A percentile compares a stretch with the other conserved stretches of the same genome.
Evolutionary conservation across 2,113 vertebrate genomes (phyloP).

Genomic region (Prochilodus magdalenae): DNA sequence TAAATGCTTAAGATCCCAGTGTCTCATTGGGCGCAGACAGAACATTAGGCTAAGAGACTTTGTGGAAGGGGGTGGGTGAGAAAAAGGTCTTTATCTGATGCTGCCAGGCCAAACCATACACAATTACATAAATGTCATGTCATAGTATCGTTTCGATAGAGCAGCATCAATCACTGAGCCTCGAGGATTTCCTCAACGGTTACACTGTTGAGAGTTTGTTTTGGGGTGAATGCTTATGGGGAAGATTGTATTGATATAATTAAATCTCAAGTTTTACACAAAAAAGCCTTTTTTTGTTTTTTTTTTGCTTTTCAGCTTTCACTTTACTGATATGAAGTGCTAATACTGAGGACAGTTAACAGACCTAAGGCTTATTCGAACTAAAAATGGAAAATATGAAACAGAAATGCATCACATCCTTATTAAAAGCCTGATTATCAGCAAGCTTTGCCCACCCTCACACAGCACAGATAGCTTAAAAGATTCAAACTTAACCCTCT

Average conservation of each 20-base stretch:
- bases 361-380: background rate
- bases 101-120: background rate
- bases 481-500: no score
- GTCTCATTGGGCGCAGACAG: conserved; percentile 53
- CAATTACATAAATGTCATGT: conserved; percentile 26
- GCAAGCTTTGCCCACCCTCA: no score
- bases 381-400: background rate
- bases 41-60: conserved; percentile 35
- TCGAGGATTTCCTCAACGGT: no score
- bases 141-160: background rate
- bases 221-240: background rate
- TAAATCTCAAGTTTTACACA: background rate
- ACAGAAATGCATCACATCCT: no score
- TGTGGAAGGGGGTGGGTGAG: conserved; percentile 14
- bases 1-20: conserved; percentile 68
- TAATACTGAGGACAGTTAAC: no score
- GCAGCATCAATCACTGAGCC: background rate
- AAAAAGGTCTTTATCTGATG: conserved; percentile 21
- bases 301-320: background rate
- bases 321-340: background rate
- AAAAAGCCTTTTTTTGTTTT: background rate
- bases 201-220: background rate
- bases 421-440: no score
- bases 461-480: no score
- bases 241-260: background rate